Evolutionary conservation across 2,113 vertebrate genomes (phyloP).

Genomic region (Grammomys dolichurus): DNA sequence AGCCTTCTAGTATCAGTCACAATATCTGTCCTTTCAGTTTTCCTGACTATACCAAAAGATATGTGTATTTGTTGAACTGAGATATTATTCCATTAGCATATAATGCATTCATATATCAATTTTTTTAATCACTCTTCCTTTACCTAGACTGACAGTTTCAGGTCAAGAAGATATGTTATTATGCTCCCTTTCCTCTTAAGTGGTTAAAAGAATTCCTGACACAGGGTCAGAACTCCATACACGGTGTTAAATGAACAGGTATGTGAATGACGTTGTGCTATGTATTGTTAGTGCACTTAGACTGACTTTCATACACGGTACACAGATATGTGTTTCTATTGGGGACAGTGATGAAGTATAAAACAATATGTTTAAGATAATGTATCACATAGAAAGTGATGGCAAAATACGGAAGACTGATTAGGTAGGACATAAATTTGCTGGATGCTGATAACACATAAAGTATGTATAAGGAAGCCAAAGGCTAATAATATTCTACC

Average conservation of each 20-base stretch:
- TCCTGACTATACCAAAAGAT: neutral
- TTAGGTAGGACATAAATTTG: neutral
- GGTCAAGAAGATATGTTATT: neutral
- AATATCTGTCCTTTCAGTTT: neutral
- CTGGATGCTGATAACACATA: neutral
- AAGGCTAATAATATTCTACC: constrained; percentile 32
- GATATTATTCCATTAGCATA: neutral
- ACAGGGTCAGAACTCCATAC: neutral
- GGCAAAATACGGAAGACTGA: neutral
- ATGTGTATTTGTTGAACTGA: neutral
- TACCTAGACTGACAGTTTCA: neutral
- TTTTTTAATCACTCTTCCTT: neutral
- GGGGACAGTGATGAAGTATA: neutral
- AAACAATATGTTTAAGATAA: neutral
- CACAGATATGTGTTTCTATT: neutral
- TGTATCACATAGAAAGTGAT: neutral
- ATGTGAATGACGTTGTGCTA: neutral
- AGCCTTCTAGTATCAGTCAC: neutral
- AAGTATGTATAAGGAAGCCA: constrained; percentile 1
- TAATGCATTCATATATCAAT: neutral
- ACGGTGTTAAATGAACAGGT: neutral
- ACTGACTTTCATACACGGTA: neutral
- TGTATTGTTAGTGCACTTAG: neutral
- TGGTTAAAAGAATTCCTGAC: neutral
- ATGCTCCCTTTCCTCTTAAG: neutral